These are phyloP conservation scores for Gobio occitaniae DNA, from an alignment of 2,797 vertebrate species.

Conservation along the genomic window DNA sequence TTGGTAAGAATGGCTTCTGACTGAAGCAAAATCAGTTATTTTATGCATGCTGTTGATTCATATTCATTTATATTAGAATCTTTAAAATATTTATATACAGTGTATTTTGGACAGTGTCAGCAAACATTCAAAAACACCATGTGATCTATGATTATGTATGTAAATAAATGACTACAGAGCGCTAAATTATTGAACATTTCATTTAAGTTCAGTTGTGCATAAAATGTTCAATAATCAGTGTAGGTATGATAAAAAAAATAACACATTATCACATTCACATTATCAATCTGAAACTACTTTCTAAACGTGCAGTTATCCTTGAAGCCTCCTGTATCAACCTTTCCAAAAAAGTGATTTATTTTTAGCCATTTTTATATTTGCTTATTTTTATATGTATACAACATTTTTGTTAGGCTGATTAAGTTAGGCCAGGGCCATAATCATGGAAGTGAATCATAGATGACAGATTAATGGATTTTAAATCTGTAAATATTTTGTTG, in stretches of 20 bases:
- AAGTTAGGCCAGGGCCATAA: neutral
- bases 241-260: slow-evolving; percentile 2
- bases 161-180: neutral
- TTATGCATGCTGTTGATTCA: neutral
- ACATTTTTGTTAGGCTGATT: neutral
- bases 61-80: neutral
- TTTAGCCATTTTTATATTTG: neutral
- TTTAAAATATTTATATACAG: neutral
- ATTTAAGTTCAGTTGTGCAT: neutral
- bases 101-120: neutral
- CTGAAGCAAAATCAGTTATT: neutral
- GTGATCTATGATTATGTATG: neutral
- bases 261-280: neutral
- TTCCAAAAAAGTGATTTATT: neutral
- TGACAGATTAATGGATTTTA: neutral
- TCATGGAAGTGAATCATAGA: neutral
- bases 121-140: neutral
- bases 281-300: neutral
- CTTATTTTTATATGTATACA: neutral
- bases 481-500: slow-evolving; percentile 13
- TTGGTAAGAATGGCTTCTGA: slow-evolving; percentile 79
- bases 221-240: neutral
- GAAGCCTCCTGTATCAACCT: neutral
- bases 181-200: neutral
- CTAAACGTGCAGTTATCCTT: neutral